These are phyloP conservation scores for Ochropleura leucogaster DNA, from an alignment of 2,888 invertebrate genomes.

Conservation along the genomic window DNA sequence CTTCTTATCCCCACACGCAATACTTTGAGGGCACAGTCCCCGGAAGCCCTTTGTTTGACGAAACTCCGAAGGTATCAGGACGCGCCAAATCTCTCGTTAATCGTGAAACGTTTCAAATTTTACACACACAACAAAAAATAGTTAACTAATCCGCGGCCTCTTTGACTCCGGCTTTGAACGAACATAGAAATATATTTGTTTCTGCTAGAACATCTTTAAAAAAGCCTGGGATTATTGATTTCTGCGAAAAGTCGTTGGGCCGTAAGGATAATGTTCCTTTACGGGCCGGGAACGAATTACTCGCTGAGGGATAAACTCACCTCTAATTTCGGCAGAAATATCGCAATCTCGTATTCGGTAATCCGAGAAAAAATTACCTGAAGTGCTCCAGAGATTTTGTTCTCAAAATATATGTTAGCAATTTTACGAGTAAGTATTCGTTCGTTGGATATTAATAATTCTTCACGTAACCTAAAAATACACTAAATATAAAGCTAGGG, in stretches of 20 bases:
- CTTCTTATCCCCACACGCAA: slow-evolving; percentile 81
- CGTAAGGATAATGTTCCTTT: slow-evolving; percentile 86
- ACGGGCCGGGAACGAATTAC: slow-evolving; percentile 87
- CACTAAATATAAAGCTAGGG: neutral
- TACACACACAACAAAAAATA: slow-evolving; percentile 81
- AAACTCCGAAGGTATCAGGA: slow-evolving; percentile 79
- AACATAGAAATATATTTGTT: slow-evolving; percentile 84
- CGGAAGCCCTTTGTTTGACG: slow-evolving; percentile 86
- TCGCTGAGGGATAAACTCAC: slow-evolving; percentile 87
- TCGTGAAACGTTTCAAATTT: slow-evolving; percentile 87
- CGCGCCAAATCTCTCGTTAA: slow-evolving; percentile 86
- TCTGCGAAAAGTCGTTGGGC: slow-evolving; percentile 84
- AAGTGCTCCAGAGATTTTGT: slow-evolving; percentile 66
- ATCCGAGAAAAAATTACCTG: slow-evolving; percentile 83
- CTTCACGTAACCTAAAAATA: neutral
- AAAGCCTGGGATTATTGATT: slow-evolving; percentile 88
- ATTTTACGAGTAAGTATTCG: slow-evolving; percentile 39
- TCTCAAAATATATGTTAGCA: slow-evolving; percentile 50
- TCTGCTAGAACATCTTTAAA: slow-evolving; percentile 84
- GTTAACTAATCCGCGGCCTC: slow-evolving; percentile 87
- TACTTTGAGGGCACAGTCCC: slow-evolving; percentile 78
- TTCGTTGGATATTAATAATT: slow-evolving; percentile 30
- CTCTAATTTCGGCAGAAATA: slow-evolving; percentile 84
- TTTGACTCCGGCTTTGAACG: slow-evolving; percentile 82
- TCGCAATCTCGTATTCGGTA: slow-evolving; percentile 78